phyloP scores from a whole-genome alignment of 2,797 vertebrate species.

The Rhyacichthys aspro region DNA sequence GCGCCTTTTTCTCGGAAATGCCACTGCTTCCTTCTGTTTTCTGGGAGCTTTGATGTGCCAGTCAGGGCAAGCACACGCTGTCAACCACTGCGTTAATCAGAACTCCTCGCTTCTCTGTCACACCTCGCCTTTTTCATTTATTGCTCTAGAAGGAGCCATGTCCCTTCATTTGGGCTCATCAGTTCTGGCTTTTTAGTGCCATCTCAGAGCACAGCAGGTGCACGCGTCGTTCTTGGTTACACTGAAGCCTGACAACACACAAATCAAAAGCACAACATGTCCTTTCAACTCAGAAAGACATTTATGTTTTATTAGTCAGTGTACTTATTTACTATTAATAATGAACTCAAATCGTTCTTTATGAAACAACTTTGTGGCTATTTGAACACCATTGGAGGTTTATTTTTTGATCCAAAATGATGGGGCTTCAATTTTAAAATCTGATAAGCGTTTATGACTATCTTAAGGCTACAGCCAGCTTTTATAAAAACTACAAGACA shows the following conservation, averaged over 20 bases:
- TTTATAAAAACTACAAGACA: too few species aligned
- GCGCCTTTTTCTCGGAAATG: slow-evolving; percentile 50
- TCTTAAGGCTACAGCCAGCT: too few species aligned
- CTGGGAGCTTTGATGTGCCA: slow-evolving; percentile 63
- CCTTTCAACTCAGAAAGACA: slow-evolving; percentile 2
- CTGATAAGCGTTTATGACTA: too few species aligned
- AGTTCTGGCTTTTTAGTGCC: slow-evolving; percentile 44
- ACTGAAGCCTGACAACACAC: slow-evolving; percentile 21
- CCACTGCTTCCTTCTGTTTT: slow-evolving; percentile 56
- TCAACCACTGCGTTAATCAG: slow-evolving; percentile 58
- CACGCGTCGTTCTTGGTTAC: slow-evolving; percentile 21
- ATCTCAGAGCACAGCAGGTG: slow-evolving; percentile 33
- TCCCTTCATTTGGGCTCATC: slow-evolving; percentile 53
- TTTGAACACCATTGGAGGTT: too few species aligned
- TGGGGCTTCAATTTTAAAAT: too few species aligned
- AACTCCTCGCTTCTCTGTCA: slow-evolving; percentile 48
- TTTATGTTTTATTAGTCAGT: too few species aligned
- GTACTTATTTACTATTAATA: too few species aligned
- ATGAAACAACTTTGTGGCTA: too few species aligned
- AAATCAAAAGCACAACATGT: slow-evolving; percentile 33
- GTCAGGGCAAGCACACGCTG: slow-evolving; percentile 53
- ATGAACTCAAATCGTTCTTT: too few species aligned
- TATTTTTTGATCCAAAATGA: too few species aligned
- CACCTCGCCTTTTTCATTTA: slow-evolving; percentile 46
- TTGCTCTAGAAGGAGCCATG: slow-evolving; percentile 33